Evolutionary conservation across 2,113 vertebrate species (phyloP).

Genomic region (Alethe diademata): DNA sequence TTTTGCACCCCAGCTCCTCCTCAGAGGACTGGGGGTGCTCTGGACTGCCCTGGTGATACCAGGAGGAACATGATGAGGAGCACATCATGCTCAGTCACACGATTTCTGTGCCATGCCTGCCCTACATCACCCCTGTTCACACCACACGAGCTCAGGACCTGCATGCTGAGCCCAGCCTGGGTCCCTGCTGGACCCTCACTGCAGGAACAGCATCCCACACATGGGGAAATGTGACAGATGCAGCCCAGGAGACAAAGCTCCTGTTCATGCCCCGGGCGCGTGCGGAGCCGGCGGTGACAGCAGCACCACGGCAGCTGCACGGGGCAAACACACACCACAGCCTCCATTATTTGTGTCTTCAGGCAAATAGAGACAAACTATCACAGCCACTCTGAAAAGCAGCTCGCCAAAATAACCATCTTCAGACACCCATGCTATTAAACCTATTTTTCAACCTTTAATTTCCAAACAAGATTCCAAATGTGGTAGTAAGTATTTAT

Average conservation of each 20-base stretch:
- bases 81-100: rapidly evolving
- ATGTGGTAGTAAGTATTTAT: neutral
- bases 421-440: neutral
- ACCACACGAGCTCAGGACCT: rapidly evolving
- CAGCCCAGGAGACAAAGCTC: neutral
- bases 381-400: neutral
- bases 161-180: neutral
- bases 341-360: neutral
- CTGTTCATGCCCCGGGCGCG: neutral
- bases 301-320: neutral
- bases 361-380: neutral
- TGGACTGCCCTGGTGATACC: rapidly evolving
- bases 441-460: neutral
- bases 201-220: neutral
- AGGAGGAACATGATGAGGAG: neutral
- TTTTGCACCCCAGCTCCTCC: neutral
- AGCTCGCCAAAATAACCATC: neutral
- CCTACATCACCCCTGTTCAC: rapidly evolving
- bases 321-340: neutral
- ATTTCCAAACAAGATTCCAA: neutral
- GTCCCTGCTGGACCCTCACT: neutral
- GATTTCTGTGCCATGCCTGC: neutral
- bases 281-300: neutral
- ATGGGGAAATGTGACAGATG: rapidly evolving
- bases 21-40: neutral